Base-by-base conservation (phyloP, 30 jellyfish, hydroid and myxozoan species). In the Catostylus mosaicus region DNA sequence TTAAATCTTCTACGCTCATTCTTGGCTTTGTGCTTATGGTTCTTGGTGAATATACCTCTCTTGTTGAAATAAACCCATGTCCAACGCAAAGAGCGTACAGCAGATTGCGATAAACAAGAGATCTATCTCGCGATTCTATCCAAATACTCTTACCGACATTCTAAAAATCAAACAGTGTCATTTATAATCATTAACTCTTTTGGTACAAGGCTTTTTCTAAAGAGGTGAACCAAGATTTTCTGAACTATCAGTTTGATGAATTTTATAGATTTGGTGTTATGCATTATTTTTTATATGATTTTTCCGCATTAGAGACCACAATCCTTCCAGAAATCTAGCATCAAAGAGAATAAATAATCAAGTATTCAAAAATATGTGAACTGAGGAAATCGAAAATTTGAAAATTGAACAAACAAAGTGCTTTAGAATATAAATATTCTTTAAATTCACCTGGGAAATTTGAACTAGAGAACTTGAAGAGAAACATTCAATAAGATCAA, bases 51-150 rank as follows among this genome's bases (percentile, higher is more conserved):
- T 46, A 63, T 23, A 27, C 70, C 37, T 50, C 69, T 23, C 82
- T 73, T 31, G 96, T 37, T 43, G 32, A 20, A 18, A 77, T 54
- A n/a, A 60, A 59, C 24, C 87, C 96, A 69, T 87, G 96, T 4
- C 71, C 63, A 18, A 77, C 86, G 51, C 96, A 87, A 20, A 66
- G 60, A n/a, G 70, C 47, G 57, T 50, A 87, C 30, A 87, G 79
- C 7, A 87, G 64, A 16, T 80, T 69, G 23, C 96, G 90, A 32
- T 75, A 56, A 24, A 47, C 71, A 24, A 87, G 64, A 14, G 96
- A 87, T 34, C 30, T 63, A 11, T 76, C 88, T 27, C 75, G 57
- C 16, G 86, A 62, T 8, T 38, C 76, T 23, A 46, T 16, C 92
- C 92, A 82, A 1, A 82, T 23, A 64, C 4, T 54, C 20, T 57